These are phyloP conservation scores for Caenorhabditis panamensis DNA, from an alignment of 2,888 invertebrate species.

Conservation along the genomic window DNA sequence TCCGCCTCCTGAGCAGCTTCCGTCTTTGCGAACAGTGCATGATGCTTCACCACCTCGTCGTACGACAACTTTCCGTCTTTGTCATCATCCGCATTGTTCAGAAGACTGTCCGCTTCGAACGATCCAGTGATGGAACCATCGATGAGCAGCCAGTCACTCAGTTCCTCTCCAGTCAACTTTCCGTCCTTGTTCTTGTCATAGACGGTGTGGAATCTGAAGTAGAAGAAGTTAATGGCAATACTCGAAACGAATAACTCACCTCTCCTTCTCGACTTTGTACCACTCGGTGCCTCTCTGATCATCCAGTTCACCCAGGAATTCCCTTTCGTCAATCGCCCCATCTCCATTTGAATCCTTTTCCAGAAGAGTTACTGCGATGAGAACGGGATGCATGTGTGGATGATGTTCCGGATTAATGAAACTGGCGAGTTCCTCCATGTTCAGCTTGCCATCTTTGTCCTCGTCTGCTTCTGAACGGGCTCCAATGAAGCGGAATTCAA, in stretches of 20 bases:
- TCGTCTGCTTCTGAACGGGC: constrained; percentile 86
- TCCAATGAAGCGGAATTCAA: too few relatives aligned
- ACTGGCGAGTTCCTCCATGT: constrained; percentile 88
- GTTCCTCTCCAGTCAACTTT: constrained; percentile 87
- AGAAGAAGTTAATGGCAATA: neutral
- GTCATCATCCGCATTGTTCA: constrained; percentile 88
- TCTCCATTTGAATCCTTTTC: constrained; percentile 92
- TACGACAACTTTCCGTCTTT: constrained; percentile 87
- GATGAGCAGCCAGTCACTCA: constrained; percentile 87
- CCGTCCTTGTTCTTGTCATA: constrained; percentile 92
- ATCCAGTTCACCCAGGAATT: constrained; percentile 86
- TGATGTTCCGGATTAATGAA: constrained; percentile 96
- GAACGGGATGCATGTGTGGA: constrained; percentile 86
- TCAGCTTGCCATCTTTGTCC: constrained; percentile 88
- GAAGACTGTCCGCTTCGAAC: constrained; percentile 82
- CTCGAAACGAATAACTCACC: constrained; percentile 35
- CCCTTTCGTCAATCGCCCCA: constrained; percentile 90
- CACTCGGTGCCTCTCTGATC: constrained; percentile 68
- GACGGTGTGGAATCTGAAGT: constrained; percentile 87
- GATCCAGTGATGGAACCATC: constrained; percentile 69
- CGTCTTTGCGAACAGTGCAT: constrained; percentile 93
- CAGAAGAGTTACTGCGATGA: constrained; percentile 87
- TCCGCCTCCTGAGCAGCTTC: constrained; percentile 93
- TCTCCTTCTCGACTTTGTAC: constrained; percentile 73
- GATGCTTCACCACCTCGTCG: constrained; percentile 89